Base-by-base conservation (phyloP, 2,888 invertebrate species). In the Resseliella maxima region DNA sequence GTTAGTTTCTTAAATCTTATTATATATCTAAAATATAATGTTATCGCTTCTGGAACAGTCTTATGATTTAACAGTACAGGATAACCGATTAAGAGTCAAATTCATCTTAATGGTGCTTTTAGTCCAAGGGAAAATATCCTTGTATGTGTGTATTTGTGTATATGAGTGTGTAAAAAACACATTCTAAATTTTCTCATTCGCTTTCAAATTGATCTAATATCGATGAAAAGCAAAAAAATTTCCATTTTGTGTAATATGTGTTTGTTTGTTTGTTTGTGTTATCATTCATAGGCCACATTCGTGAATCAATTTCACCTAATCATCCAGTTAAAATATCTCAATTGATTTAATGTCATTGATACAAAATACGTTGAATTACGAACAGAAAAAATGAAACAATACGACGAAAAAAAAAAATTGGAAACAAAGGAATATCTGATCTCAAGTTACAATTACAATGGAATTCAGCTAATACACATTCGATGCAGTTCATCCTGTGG, bases 41-140 rank as follows among this genome's bases (percentile, higher is more conserved):
- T 38, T 83, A 83, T 83, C 83, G 83, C 83, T 83, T 83, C 38
- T 38, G n/a, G 24, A 83, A 83, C 83, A 83, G 83, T 83, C 83
- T 83, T 83, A 83, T 83, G n/a, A 83, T 38, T n/a, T 38, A 83
- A 83, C 83, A 83, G 38, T 83, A 83, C 83, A 83, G 72, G 27
- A 18, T 59, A 59, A 27, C 27, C 59, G 12, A 59, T 31, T 31
- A 35, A 72, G 72, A 72, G 3, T n/a, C 31, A 15, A n/a, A 31
- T 31, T 2, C 15, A 8, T 27, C 72, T 31, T 18, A 72, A 72
- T 31, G 31, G 72, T 59, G 59, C 0, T 12, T 27, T n/a, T 59
- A 24, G 5, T 59, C 72, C 31, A 18, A 41, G 5, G 72, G 2
- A 5, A 72, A 31, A 12, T 72, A 31, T 72, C 72, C 72, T 72